Conservation (phyloP, 2,888 invertebrate genomes). For the Drosophila dives region DNA sequence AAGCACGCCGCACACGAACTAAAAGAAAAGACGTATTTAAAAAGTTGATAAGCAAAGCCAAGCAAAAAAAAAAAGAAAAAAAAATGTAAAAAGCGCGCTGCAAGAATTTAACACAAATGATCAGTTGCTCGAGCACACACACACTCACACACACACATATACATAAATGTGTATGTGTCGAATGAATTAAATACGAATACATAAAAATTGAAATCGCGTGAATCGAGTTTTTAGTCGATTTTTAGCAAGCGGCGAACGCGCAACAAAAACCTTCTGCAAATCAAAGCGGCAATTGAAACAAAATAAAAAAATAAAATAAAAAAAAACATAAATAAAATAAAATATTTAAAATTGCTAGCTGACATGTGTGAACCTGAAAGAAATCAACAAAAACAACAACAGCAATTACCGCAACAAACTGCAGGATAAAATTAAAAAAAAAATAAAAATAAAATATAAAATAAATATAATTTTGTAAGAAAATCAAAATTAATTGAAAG, state of each 20-base stretch:
- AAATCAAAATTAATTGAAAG: neutral
- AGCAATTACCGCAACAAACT: constrained; percentile 20
- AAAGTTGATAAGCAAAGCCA: constrained; percentile 63
- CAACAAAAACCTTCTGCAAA: constrained; percentile 45
- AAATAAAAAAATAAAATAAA: constrained; percentile 28
- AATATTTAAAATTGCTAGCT: constrained; percentile 19
- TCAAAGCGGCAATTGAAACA: constrained; percentile 32
- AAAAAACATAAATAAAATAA: neutral
- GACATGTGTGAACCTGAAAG: constrained; percentile 58
- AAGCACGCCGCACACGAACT: constrained; percentile 54
- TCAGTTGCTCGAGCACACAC: neutral
- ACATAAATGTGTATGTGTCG: constrained; percentile 17
- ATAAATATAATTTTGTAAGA: neutral
- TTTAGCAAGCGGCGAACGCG: constrained; percentile 69
- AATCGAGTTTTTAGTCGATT: constrained; percentile 77
- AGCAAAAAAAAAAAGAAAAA: constrained; percentile 36
- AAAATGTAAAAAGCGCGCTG: constrained; percentile 66
- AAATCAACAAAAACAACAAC: constrained; percentile 33
- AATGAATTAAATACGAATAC: constrained; percentile 61
- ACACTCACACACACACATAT: constrained; percentile 12
- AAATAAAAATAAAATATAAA: neutral
- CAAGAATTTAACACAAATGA: constrained; percentile 60
- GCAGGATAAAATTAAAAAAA: constrained; percentile 13
- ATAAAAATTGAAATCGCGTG: constrained; percentile 73
- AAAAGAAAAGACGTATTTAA: constrained; percentile 78